Evolutionary conservation across 2,888 invertebrate genomes (phyloP), one percentile per base, ranked within the genome.

Genomic region (Nomada hirtipes): DNA sequence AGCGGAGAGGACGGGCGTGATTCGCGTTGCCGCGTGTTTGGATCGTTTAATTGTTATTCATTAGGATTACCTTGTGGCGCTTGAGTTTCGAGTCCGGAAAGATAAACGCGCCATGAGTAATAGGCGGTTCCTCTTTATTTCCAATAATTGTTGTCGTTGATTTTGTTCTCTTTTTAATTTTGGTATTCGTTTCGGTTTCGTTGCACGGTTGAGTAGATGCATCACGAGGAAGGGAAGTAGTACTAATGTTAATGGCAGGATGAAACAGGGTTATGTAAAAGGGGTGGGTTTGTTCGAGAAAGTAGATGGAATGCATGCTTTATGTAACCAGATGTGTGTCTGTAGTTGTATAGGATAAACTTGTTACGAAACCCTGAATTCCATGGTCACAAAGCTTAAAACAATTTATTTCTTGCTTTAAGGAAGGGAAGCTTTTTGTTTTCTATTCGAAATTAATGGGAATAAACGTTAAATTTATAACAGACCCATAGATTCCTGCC

Each of bases 41-140:
- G n/a, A 44, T 67, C 15, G 42, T 47, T 74, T 74, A 55, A 74
- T 74, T 61, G 53, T 60, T 36, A 61, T 61, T 67, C 67, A 11
- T 55, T 20, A n/a, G 10, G 23, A 29, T 10, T 2, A 3, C 0
- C 2, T 2, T 2, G 13, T 4, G 4, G n/a, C 50, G 59, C 59
- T 26, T 36, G 23, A 47, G 23, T 2, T 52, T 13, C 4, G 1
- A 23, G 10, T 13, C 4, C 4, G 3, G 52, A 52, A 36, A 7
- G 36, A 29, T n/a, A 20, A 36, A 36, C 29, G 15, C 7, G 47
- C 15, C 11, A 2, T 10, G 1, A 15, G 47, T 0, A 36, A 36
- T 36, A 36, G 36, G 36, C 36, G 36, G 36, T 36, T 36, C 36
- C 36, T 7, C 36, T 36, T 36, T 36, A 36, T 4, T 36, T 7